These are phyloP conservation scores for Lasius platythorax DNA, from an alignment of 2,888 invertebrate genomes.

Conservation along the genomic window DNA sequence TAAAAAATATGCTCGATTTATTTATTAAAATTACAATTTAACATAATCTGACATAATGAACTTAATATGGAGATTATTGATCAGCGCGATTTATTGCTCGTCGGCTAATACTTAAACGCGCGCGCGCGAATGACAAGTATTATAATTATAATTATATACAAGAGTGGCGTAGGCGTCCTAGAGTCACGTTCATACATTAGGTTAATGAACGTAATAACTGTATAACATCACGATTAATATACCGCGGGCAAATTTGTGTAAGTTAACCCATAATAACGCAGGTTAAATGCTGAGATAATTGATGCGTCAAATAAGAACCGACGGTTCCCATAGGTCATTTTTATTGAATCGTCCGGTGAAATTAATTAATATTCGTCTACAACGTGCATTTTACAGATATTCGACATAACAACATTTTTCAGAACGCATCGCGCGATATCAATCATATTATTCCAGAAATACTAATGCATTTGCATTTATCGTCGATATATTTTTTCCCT, in stretches of 20 bases:
- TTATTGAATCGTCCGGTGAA: conserved; percentile 20
- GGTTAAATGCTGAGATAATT: conserved; percentile 44
- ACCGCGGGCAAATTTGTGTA: conserved; percentile 15
- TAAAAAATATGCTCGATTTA: background rate
- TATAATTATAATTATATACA: background rate
- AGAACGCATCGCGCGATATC: background rate
- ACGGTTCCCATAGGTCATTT: background rate
- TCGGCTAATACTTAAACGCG: background rate
- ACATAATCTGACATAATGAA: background rate
- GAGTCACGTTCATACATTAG: background rate
- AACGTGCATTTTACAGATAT: background rate
- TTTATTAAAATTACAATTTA: background rate
- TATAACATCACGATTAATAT: conserved; percentile 2
- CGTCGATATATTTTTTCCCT: background rate
- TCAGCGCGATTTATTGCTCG: background rate
- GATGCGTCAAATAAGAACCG: conserved; percentile 21
- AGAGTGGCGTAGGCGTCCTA: background rate
- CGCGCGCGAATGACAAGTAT: background rate
- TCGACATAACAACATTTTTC: background rate
- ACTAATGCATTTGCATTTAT: background rate
- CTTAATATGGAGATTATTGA: background rate
- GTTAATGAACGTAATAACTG: conserved; percentile 26
- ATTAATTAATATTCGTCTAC: conserved; percentile 17
- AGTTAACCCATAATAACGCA: conserved; percentile 38
- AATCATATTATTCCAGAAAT: background rate